Evolutionary conservation across 2,113 vertebrate genomes (phyloP), one percentile per base, ranked within the genome.

Genomic region (Upupa epops): DNA sequence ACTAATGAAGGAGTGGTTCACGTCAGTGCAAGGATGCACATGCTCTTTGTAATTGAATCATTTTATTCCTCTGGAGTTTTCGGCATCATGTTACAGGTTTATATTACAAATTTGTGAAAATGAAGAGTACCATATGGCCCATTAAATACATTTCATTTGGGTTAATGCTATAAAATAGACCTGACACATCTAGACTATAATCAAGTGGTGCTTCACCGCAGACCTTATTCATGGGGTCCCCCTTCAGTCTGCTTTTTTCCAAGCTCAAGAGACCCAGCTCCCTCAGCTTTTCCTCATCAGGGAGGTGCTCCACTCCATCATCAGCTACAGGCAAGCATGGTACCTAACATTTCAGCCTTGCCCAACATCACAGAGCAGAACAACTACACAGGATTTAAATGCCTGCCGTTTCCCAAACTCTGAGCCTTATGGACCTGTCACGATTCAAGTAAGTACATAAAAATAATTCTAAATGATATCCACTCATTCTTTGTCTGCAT

Each of bases 31-130:
- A 82, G 46, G 36, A 78, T 11, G 21, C 22, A 5, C 28, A 13
- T 0, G 2, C 5, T 24, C 17, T 9, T 52, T 0, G 0, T 82
- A 76, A 85, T 1, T 5, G 19, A 92, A 12, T 40, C 17, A 51
- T 83, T 76, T 71, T 32, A 73, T 83, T 76, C 66, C 89, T 83
- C 83, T 88, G 60, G 75, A 91, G 85, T 31, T 87, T 87, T 76
- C 11, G 63, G 74, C n/a, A 48, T 24, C 46, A 16, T 9, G 55
- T 70, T 80, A 83, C 17, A 85, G 42, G 63, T 82, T 93, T 87
- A 42, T 21, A n/a, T 37, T 32, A 79, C 22, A 61, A 82, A 92
- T 66, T 0, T 26, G 46, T 66, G 71, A 74, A 91, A 86, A 80
- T 21, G 5, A 89, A 70, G 63, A 82, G 81, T n/a, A 65, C 70